Percentiles rank a stretch among this genome's conserved stretches.
phyloP scores from a whole-genome alignment of 2,797 vertebrate species.

The Characodon lateralis region DNA sequence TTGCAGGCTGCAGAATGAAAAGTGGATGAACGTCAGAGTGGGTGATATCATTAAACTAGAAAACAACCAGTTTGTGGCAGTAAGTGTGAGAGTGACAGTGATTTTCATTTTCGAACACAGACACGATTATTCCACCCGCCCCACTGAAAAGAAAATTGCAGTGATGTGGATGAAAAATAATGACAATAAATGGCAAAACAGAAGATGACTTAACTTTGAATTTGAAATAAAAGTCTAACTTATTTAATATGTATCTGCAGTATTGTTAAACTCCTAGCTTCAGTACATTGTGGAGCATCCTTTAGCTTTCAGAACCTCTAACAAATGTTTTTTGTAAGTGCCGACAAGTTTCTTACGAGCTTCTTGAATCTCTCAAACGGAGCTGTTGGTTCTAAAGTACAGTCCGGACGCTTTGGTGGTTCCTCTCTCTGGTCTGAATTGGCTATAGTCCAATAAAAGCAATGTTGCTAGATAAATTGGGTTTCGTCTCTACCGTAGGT shows the following conservation, averaged over 20 bases:
- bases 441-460: too few species aligned
- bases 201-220: not conserved
- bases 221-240: not conserved
- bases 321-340: not conserved
- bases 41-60: conserved; percentile 95
- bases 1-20: conserved; percentile 88
- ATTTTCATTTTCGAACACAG: not conserved
- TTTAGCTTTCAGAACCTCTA: not conserved
- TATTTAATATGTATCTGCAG: not conserved
- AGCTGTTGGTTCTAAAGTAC: not conserved
- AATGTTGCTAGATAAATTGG: too few species aligned
- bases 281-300: not conserved
- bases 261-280: not conserved
- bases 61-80: conserved; percentile 95
- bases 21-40: conserved; percentile 94
- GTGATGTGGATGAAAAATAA: not conserved
- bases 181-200: not conserved
- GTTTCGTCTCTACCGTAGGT: too few species aligned
- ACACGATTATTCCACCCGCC: not conserved
- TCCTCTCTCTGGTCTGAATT: not conserved
- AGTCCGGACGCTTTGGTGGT: not conserved
- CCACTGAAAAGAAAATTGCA: not conserved
- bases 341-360: not conserved
- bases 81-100: conserved; percentile 72
- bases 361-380: not conserved